phyloP scores from a whole-genome alignment of 2,113 vertebrate genomes.

The Manacus vitellinus region DNA sequence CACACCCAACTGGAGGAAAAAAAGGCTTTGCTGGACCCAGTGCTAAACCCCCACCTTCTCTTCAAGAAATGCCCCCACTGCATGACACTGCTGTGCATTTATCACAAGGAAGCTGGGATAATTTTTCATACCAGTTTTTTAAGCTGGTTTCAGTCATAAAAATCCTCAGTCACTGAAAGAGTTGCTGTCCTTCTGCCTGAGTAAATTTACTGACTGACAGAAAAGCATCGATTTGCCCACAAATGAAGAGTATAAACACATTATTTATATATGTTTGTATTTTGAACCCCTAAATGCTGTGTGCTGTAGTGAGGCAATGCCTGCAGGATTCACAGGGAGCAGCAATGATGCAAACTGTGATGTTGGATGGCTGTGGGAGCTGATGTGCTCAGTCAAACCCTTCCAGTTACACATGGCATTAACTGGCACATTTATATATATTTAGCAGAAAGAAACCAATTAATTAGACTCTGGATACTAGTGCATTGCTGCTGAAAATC shows the following conservation, averaged over 20 bases:
- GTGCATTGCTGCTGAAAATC: neutral
- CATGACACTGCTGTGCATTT: neutral
- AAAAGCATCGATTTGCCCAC: neutral
- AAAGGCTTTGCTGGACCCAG: neutral
- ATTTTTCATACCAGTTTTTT: neutral
- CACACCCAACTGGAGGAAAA: neutral
- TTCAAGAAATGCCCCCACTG: neutral
- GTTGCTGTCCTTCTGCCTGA: neutral
- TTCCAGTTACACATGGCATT: rapidly evolving
- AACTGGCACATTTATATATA: neutral
- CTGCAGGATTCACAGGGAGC: neutral
- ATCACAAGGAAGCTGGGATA: neutral
- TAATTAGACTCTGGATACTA: neutral
- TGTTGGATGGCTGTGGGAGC: neutral
- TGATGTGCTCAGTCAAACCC: neutral
- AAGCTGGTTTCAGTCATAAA: neutral
- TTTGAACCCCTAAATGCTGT: neutral
- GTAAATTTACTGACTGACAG: neutral
- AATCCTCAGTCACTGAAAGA: neutral
- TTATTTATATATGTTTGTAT: neutral
- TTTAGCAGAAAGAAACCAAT: neutral
- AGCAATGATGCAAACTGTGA: neutral
- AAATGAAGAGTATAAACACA: neutral
- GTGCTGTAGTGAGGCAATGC: neutral
- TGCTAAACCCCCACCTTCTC: neutral